Percentiles rank a stretch among this genome's conserved stretches.
Evolutionary conservation across 2,888 invertebrate species (phyloP).

Genomic region (Eilema depressum): DNA sequence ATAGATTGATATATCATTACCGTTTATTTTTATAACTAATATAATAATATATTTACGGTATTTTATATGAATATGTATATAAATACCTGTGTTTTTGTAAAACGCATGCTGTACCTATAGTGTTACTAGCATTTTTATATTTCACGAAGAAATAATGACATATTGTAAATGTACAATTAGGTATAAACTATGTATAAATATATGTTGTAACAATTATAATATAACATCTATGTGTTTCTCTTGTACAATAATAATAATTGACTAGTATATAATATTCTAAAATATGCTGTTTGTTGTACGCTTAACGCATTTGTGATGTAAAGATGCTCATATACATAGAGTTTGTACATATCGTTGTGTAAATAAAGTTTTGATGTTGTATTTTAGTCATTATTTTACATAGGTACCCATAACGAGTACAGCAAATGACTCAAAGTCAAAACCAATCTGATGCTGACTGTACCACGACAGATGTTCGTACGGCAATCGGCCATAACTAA

Average conservation of each 20-base stretch:
- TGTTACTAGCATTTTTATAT: neutral
- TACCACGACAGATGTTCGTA: too few relatives aligned
- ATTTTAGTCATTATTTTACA: slow-evolving; percentile 11
- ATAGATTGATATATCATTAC: neutral
- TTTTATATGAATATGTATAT: neutral
- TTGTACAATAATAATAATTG: slow-evolving; percentile 54
- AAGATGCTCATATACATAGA: slow-evolving; percentile 46
- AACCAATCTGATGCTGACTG: too few relatives aligned
- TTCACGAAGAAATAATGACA: neutral
- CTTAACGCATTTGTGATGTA: slow-evolving; percentile 31
- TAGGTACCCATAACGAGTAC: too few relatives aligned
- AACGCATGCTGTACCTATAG: neutral
- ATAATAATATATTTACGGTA: neutral
- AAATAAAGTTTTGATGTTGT: slow-evolving; percentile 55
- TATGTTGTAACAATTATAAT: slow-evolving; percentile 8
- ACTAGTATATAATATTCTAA: slow-evolving; percentile 15
- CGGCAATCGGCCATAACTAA: too few relatives aligned
- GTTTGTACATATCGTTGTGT: slow-evolving; percentile 64
- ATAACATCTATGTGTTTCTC: slow-evolving; percentile 55
- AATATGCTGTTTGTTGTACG: slow-evolving; percentile 16
- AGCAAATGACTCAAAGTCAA: too few relatives aligned
- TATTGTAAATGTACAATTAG: neutral
- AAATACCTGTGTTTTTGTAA: neutral
- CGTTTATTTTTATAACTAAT: neutral
- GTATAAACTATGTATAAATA: slow-evolving; percentile 1